phyloP scores from a whole-genome alignment of 2,113 vertebrate genomes.

The Semnornis frantzii region DNA sequence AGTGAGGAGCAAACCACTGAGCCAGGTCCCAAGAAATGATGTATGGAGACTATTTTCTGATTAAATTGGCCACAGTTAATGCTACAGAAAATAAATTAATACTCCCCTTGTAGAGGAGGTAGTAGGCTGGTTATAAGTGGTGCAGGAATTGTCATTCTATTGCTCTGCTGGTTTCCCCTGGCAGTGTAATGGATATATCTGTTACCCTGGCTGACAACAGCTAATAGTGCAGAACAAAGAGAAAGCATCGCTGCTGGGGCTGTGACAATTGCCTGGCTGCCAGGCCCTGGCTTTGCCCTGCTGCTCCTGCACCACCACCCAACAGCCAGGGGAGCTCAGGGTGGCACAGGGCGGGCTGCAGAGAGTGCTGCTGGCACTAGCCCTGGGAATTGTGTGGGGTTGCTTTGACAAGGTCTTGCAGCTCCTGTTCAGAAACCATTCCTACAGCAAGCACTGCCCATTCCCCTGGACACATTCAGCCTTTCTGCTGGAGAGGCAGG shows the following conservation, averaged over 20 bases:
- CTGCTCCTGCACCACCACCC: neutral
- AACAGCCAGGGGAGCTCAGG: neutral
- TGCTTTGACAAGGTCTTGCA: neutral
- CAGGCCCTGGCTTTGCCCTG: neutral
- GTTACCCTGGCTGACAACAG: slow-evolving; percentile 22
- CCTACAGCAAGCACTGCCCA: neutral
- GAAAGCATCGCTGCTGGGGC: neutral
- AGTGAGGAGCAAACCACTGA: neutral
- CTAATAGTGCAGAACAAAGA: slow-evolving; percentile 15
- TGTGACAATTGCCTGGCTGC: neutral
- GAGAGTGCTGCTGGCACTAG: neutral
- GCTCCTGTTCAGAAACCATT: neutral
- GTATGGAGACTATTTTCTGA: neutral
- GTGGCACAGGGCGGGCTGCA: neutral
- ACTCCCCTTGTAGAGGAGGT: neutral
- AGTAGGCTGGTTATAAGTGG: neutral
- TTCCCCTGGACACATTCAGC: neutral
- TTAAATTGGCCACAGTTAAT: slow-evolving; percentile 16
- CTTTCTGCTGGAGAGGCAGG: too few relatives aligned
- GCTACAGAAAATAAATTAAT: slow-evolving; percentile 26
- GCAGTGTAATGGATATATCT: neutral
- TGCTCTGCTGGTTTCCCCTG: slow-evolving; percentile 23
- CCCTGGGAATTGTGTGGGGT: neutral
- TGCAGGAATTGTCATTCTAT: slow-evolving; percentile 7
- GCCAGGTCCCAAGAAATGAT: neutral